Evolutionary conservation across 1,140 invertebrate genomes (phyloP).

Genomic region (Probaryconus sp.): DNA sequence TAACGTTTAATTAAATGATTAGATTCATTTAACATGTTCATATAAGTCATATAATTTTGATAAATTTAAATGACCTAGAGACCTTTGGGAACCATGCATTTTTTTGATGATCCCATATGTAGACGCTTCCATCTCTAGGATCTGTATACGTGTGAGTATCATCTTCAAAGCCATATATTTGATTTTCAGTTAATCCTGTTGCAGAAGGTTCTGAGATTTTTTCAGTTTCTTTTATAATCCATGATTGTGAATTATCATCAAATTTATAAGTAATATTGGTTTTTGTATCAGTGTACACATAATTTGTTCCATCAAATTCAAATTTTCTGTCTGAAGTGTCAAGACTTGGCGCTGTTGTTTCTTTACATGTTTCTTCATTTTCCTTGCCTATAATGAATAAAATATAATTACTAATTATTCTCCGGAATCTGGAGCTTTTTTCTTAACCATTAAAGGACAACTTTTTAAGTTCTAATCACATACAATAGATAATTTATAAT

Average conservation of each 20-base stretch:
- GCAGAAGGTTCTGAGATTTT: slow-evolving; percentile 73
- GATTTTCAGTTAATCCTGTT: slow-evolving; percentile 65
- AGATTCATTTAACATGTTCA: slow-evolving; percentile 4
- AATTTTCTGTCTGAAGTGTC: slow-evolving; percentile 71
- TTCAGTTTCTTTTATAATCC: slow-evolving; percentile 78
- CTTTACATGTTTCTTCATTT: slow-evolving; percentile 38
- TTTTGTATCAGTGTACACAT: slow-evolving; percentile 77
- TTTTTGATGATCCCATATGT: slow-evolving; percentile 94
- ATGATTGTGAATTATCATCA: slow-evolving; percentile 80
- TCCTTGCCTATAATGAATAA: slow-evolving; percentile 35
- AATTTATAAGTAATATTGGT: slow-evolving; percentile 75
- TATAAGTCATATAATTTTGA: slow-evolving; percentile 1
- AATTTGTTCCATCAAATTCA: slow-evolving; percentile 78
- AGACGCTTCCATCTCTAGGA: slow-evolving; percentile 89
- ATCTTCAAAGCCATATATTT: slow-evolving; percentile 85
- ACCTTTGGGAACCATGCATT: slow-evolving; percentile 97
- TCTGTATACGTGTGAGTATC: slow-evolving; percentile 90
- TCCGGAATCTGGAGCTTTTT: no score
- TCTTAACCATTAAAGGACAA: neutral
- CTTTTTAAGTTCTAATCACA: no score
- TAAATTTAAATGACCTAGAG: slow-evolving; percentile 33
- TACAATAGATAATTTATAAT: no score
- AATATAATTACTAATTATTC: neutral
- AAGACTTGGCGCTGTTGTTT: slow-evolving; percentile 30
- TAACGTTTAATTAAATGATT: slow-evolving; percentile 9